Evolutionary conservation across 2,113 vertebrate genomes (phyloP).

Genomic region (Rhegmatorhina hoffmannsi): DNA sequence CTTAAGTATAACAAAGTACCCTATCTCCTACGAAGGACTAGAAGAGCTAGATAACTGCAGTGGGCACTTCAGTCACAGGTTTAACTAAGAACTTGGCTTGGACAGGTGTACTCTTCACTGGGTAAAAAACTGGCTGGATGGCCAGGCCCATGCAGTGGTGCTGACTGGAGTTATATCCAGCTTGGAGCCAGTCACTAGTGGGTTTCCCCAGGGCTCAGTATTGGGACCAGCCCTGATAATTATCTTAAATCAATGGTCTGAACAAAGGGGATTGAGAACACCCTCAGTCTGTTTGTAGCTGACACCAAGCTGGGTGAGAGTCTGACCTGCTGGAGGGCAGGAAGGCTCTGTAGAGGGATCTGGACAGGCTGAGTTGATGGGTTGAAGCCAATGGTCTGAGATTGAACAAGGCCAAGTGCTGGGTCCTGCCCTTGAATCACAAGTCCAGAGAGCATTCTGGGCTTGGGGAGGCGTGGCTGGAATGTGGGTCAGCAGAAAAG

Average conservation of each 20-base stretch:
- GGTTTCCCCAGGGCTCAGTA: background rate
- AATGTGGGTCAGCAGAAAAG: background rate
- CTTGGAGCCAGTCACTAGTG: background rate
- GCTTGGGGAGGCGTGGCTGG: background rate
- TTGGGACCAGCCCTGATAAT: background rate
- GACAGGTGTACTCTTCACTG: background rate
- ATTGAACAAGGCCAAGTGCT: background rate
- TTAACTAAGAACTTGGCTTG: background rate
- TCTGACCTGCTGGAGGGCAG: background rate
- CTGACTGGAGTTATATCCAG: background rate
- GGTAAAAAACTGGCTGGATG: background rate
- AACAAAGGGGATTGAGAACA: background rate
- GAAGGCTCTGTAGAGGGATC: background rate
- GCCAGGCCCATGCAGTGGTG: background rate
- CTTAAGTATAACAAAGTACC: background rate
- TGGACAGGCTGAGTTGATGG: background rate
- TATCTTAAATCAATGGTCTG: background rate
- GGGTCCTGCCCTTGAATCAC: background rate
- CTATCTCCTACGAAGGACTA: background rate
- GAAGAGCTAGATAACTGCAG: background rate
- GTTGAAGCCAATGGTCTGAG: background rate
- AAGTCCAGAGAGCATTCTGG: background rate
- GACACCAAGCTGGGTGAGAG: rapidly evolving
- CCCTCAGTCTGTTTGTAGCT: too few species aligned
- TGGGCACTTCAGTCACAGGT: background rate